Evolutionary conservation across 2,888 invertebrate species (phyloP).

Genomic region (Sepioteuthis lessoniana): DNA sequence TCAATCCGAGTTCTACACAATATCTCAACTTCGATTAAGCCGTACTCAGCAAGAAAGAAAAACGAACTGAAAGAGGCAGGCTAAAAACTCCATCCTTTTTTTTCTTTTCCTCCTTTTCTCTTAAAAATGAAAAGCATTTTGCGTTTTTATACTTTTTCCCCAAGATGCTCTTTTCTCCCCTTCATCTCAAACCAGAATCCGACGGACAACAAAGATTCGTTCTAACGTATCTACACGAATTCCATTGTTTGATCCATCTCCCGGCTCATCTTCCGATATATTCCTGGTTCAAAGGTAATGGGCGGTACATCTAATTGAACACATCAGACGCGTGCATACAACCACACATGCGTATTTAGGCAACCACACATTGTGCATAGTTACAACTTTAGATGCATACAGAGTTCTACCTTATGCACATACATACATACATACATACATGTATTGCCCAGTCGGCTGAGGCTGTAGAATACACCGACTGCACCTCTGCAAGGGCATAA

Average conservation of each 20-base stretch:
- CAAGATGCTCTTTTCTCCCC: neutral
- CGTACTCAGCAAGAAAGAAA: neutral
- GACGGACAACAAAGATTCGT: neutral
- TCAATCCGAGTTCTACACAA: neutral
- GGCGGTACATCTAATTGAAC: neutral
- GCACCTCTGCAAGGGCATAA: too few species aligned
- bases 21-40: neutral
- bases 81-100: neutral
- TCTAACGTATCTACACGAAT: constrained; percentile 21
- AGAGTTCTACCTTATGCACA: neutral
- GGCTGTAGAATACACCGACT: too few species aligned
- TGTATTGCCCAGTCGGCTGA: too few species aligned
- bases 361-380: neutral
- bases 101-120: neutral
- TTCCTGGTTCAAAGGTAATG: neutral
- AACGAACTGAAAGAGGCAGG: neutral
- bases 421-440: neutral
- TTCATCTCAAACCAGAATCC: neutral
- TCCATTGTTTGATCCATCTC: neutral
- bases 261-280: neutral
- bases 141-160: constrained; percentile 12
- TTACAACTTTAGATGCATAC: neutral
- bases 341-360: neutral
- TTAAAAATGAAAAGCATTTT: neutral
- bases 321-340: neutral